Evolutionary conservation across 1,140 invertebrate species (phyloP).

Genomic region (Bombyx mori): DNA sequence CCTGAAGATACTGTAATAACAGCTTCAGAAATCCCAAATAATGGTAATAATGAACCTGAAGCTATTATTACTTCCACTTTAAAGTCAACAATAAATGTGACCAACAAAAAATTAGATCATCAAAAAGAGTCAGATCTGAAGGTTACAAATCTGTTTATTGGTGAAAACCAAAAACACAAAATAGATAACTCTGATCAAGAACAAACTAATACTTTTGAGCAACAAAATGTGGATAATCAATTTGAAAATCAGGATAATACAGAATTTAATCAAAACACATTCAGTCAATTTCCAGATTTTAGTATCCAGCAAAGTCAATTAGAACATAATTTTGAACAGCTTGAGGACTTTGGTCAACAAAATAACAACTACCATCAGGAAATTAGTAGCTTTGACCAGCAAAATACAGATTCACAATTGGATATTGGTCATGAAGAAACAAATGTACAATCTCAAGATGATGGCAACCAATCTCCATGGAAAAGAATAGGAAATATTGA

Average conservation of each 20-base stretch:
- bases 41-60: background rate
- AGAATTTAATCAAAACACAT: no score
- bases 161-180: constrained; percentile 3
- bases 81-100: no score
- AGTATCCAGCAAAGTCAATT: no score
- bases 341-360: constrained; percentile 28
- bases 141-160: no score
- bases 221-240: constrained; percentile 17
- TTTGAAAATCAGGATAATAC: constrained; percentile 4
- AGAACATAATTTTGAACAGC: constrained; percentile 22
- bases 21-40: background rate
- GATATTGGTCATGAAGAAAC: constrained; percentile 22
- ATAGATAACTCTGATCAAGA: constrained; percentile 1
- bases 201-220: constrained; percentile 12
- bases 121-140: no score
- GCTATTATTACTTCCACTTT: no score
- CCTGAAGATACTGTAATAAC: constrained; percentile 7
- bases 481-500: no score
- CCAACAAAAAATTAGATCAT: no score
- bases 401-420: constrained; percentile 12
- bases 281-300: no score
- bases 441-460: constrained; percentile 3
- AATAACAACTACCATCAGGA: constrained; percentile 12
- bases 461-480: background rate
- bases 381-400: constrained; percentile 11